Percentiles rank a stretch among this genome's conserved stretches.
Conservation (phyloP, 2,888 invertebrate genomes). For the Pinctada fucata region DNA sequence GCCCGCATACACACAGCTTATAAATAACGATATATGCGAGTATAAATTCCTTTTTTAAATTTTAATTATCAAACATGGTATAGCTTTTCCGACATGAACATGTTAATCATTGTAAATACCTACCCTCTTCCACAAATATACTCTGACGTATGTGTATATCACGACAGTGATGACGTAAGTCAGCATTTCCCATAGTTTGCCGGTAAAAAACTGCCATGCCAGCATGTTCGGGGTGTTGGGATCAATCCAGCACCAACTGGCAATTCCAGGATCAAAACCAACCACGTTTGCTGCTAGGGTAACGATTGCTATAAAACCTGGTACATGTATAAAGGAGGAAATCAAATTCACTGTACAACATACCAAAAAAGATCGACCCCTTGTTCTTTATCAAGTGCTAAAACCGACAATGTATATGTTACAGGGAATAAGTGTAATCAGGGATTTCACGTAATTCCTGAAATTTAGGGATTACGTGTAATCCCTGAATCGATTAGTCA, state of each 20-base stretch:
- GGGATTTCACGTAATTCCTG: too few relatives aligned
- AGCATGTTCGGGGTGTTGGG: slow-evolving; percentile 51
- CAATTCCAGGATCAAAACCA: slow-evolving; percentile 62
- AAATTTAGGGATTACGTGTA: too few relatives aligned
- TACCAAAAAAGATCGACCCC: not conserved
- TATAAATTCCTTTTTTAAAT: too few relatives aligned
- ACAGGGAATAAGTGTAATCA: too few relatives aligned
- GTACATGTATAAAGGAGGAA: slow-evolving; percentile 10
- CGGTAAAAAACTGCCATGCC: slow-evolving; percentile 67
- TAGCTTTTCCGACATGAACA: too few relatives aligned
- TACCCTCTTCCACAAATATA: slow-evolving; percentile 58
- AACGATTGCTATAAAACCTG: slow-evolving; percentile 53
- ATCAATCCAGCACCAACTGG: slow-evolving; percentile 72
- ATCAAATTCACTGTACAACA: not conserved
- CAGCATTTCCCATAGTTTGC: slow-evolving; percentile 67
- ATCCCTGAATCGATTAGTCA: too few relatives aligned
- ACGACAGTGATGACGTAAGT: slow-evolving; percentile 57
- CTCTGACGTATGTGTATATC: slow-evolving; percentile 57
- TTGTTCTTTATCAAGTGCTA: not conserved
- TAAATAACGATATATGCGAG: too few relatives aligned
- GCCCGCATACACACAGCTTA: too few relatives aligned
- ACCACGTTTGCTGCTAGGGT: slow-evolving; percentile 57
- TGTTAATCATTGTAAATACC: not conserved
- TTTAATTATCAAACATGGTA: too few relatives aligned
- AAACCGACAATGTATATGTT: too few relatives aligned